phyloP scores from a whole-genome alignment of 2,797 vertebrate genomes.

The Melanotaenia maccullochi region DNA sequence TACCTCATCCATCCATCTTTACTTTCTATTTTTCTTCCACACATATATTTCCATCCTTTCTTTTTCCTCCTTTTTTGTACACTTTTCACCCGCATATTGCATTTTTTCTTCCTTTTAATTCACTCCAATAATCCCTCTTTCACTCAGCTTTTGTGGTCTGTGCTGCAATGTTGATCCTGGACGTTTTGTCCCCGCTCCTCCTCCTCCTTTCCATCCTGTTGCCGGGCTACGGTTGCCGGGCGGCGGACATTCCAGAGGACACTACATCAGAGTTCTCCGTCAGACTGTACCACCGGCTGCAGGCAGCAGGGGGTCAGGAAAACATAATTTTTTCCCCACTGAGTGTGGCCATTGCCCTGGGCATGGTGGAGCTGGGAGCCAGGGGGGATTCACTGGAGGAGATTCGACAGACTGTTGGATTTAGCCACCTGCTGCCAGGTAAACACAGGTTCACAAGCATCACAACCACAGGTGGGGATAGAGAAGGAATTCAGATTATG shows the following conservation, averaged over 20 bases:
- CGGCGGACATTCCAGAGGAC: constrained; percentile 87
- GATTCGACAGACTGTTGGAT: constrained; percentile 91
- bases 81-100: neutral
- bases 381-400: constrained; percentile 90
- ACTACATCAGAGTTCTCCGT: constrained; percentile 90
- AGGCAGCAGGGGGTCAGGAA: constrained; percentile 87
- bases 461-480: neutral
- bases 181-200: constrained; percentile 68
- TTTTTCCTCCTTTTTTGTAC: neutral
- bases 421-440: constrained; percentile 90
- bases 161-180: constrained; percentile 71
- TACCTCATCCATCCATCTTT: constrained; percentile 6
- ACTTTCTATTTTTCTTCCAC: neutral
- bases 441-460: constrained; percentile 1
- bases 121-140: constrained; percentile 2
- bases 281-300: constrained; percentile 92
- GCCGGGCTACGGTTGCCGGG: constrained; percentile 79
- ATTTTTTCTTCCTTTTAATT: neutral
- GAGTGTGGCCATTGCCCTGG: constrained; percentile 90
- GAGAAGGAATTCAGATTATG: neutral
- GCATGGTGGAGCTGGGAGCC: constrained; percentile 95
- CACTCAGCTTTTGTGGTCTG: constrained; percentile 49
- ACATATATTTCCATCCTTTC: neutral
- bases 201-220: constrained; percentile 83
- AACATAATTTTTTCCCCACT: constrained; percentile 97